Conservation (phyloP, 1,140 invertebrate species). For the Eriocheir sinensis region DNA sequence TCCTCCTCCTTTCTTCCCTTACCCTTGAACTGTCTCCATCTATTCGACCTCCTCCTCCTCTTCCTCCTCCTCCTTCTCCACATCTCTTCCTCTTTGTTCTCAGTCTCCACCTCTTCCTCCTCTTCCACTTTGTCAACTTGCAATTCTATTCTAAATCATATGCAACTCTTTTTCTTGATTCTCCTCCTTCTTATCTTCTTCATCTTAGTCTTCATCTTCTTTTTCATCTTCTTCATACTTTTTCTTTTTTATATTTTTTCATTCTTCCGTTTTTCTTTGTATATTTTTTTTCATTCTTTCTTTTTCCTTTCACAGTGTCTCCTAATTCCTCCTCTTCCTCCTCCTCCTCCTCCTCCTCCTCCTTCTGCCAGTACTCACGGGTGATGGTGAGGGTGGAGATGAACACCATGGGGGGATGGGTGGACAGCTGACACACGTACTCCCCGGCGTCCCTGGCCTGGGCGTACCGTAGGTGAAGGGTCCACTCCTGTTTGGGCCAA, state of each 20-base stretch:
- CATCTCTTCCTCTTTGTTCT: background rate
- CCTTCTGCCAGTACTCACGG: background rate
- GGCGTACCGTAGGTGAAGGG: constrained; percentile 51
- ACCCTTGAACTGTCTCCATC: no score
- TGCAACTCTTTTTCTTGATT: no score
- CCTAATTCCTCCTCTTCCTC: background rate
- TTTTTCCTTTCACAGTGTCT: no score
- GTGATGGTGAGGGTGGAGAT: constrained; percentile 49
- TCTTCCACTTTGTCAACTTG: no score
- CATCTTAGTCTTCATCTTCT: background rate
- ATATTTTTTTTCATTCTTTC: no score
- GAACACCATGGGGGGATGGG: constrained; percentile 38
- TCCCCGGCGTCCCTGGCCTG: constrained; percentile 43
- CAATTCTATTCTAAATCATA: no score
- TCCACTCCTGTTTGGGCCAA: constrained; percentile 17
- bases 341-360: no score
- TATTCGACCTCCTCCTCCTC: no score
- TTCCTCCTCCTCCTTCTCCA: no score
- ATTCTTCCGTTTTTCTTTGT: no score
- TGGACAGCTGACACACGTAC: constrained; percentile 53
- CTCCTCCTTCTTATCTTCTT: background rate
- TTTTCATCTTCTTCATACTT: background rate
- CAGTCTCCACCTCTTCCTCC: background rate
- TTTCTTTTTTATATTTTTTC: background rate
- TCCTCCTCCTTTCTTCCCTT: no score